Evolutionary conservation across 2,888 invertebrate species (phyloP).

Genomic region (Rhagium mordax): DNA sequence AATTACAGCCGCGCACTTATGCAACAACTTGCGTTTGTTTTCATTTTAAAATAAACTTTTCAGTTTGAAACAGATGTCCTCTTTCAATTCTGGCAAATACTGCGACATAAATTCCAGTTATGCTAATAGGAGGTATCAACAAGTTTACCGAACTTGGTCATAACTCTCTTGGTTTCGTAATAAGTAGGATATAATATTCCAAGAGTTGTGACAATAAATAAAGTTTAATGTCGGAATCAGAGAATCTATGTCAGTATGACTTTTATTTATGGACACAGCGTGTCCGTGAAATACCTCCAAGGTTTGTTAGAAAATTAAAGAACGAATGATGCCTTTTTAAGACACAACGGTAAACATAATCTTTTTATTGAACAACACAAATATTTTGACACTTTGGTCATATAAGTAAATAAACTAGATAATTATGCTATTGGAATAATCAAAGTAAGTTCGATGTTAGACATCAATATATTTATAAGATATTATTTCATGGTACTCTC

Average conservation of each 20-base stretch:
- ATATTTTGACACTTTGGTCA: too few relatives aligned
- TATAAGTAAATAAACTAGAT: too few relatives aligned
- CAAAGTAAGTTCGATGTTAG: too few relatives aligned
- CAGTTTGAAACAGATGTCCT: constrained; percentile 1
- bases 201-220: constrained; percentile 15
- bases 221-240: constrained; percentile 10
- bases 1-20: constrained; percentile 6
- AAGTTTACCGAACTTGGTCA: constrained; percentile 39
- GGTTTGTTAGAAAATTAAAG: too few relatives aligned
- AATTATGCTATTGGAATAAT: too few relatives aligned
- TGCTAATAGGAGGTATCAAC: constrained; percentile 47
- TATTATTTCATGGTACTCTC: too few relatives aligned
- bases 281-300: not conserved
- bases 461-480: too few relatives aligned
- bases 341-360: too few relatives aligned
- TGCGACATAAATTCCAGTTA: constrained; percentile 41
- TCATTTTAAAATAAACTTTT: constrained; percentile 9
- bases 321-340: too few relatives aligned
- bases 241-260: not conserved
- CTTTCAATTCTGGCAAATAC: constrained; percentile 15
- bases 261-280: not conserved
- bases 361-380: too few relatives aligned
- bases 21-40: constrained; percentile 4
- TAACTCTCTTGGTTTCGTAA: constrained; percentile 11
- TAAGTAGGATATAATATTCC: constrained; percentile 18